Percentiles rank a stretch among this genome's conserved stretches.
Conservation (phyloP, 2,113 vertebrate genomes). For the Siniperca knerii region DNA sequence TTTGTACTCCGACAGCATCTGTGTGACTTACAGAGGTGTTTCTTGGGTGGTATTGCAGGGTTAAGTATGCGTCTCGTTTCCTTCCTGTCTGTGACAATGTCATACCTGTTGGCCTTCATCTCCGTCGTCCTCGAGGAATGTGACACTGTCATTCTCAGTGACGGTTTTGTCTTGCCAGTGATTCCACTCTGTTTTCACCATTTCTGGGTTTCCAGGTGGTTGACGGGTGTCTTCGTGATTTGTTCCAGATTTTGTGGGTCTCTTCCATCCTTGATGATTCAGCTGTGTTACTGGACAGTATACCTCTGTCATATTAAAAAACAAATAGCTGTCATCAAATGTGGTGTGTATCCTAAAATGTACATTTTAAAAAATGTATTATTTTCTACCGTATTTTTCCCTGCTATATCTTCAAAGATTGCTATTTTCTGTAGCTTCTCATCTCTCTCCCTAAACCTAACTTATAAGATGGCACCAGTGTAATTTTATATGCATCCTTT, state of each 20-base stretch:
- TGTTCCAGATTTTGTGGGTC: neutral
- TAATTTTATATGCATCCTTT: neutral
- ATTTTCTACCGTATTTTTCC: too few species aligned
- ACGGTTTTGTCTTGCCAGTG: neutral
- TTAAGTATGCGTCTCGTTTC: neutral
- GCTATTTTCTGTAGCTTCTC: neutral
- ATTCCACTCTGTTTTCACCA: neutral
- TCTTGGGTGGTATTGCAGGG: neutral
- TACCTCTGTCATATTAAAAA: neutral
- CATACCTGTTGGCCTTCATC: neutral
- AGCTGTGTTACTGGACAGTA: neutral
- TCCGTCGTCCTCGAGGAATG: neutral
- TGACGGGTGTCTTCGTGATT: neutral
- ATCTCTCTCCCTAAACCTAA: neutral
- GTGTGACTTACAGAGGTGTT: neutral
- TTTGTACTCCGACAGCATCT: neutral
- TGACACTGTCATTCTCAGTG: neutral
- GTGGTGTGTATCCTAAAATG: too few species aligned
- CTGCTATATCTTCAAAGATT: neutral
- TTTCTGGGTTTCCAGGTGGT: neutral
- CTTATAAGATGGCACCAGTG: neutral
- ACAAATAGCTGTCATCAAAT: neutral
- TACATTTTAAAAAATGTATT: too few species aligned
- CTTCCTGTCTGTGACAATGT: neutral
- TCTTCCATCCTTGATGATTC: neutral